These are phyloP conservation scores for Epirrita christyi DNA, from an alignment of 2,888 invertebrate genomes.

Conservation along the genomic window DNA sequence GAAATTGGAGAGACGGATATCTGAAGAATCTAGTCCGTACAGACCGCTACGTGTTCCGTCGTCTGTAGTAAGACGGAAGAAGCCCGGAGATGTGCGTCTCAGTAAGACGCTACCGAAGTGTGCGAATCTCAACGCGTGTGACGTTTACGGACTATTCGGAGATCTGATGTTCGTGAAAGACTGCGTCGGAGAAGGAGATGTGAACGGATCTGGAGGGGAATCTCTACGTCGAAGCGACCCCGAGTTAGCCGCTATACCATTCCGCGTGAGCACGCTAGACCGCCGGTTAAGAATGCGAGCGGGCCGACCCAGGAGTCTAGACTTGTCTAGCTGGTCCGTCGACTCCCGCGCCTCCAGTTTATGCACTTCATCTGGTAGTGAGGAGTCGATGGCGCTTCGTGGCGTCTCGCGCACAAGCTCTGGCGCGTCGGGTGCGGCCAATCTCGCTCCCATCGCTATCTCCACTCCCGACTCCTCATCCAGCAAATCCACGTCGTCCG, in stretches of 20 bases:
- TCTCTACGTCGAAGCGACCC: conserved; percentile 92
- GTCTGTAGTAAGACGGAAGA: conserved; percentile 72
- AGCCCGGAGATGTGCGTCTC: conserved; percentile 84
- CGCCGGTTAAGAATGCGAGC: conserved; percentile 92
- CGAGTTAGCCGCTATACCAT: conserved; percentile 92
- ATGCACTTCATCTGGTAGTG: conserved; percentile 94
- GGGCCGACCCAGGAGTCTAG: conserved; percentile 91
- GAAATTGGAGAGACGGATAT: conserved; percentile 88
- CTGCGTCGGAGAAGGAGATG: conserved; percentile 91
- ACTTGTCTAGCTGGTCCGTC: conserved; percentile 94
- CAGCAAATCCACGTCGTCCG: conserved; percentile 70
- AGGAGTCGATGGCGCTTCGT: conserved; percentile 91
- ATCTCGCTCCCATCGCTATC: conserved; percentile 82
- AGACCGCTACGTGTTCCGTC: conserved; percentile 76
- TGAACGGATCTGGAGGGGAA: conserved; percentile 89
- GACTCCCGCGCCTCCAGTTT: conserved; percentile 92
- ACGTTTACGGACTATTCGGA: conserved; percentile 95
- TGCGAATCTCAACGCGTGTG: conserved; percentile 88
- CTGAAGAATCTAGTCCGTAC: conserved; percentile 82
- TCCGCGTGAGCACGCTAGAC: conserved; percentile 92
- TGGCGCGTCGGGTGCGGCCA: conserved; percentile 87
- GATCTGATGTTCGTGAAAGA: conserved; percentile 95
- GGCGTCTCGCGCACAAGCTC: conserved; percentile 91
- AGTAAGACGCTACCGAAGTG: conserved; percentile 93
- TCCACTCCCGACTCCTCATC: conserved; percentile 75